A percentile compares a stretch with the other conserved stretches of the same genome.
Evolutionary conservation across 35 echinoderm and acorn worm genomes (phyloP).

Genomic region (Hemicentrotus pulcherrimus): DNA sequence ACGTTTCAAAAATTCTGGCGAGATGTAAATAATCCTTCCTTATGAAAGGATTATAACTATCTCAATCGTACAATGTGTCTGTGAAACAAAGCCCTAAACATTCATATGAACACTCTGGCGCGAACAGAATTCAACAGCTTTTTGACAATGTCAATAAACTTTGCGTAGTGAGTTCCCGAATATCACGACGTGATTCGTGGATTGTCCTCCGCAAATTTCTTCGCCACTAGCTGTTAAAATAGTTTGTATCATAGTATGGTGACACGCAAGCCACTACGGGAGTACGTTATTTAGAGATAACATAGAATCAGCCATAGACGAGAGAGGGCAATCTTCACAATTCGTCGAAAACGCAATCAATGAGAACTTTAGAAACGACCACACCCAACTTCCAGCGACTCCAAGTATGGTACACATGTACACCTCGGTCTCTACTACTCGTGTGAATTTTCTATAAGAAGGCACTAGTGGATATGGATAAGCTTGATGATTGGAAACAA

Average conservation of each 20-base stretch:
- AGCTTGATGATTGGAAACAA: too few species aligned
- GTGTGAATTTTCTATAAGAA: too few species aligned
- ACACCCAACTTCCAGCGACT: too few species aligned
- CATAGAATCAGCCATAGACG: neutral
- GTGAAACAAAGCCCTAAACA: neutral
- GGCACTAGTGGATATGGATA: too few species aligned
- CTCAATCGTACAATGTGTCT: neutral
- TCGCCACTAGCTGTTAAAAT: neutral
- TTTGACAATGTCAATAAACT: neutral
- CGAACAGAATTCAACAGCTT: neutral
- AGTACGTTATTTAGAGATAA: too few species aligned
- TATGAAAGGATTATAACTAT: neutral
- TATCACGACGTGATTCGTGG: neutral
- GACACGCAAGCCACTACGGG: neutral
- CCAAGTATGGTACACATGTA: too few species aligned
- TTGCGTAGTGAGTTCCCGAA: neutral
- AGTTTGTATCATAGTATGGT: neutral
- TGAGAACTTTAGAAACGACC: too few species aligned
- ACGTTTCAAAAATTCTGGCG: neutral
- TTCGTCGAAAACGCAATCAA: neutral
- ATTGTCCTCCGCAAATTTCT: neutral
- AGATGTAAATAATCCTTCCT: neutral
- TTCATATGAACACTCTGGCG: neutral
- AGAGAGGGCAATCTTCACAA: neutral
- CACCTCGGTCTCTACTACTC: too few species aligned